phyloP scores from a whole-genome alignment of 2,888 invertebrate species.

The Synergus itoensis region DNA sequence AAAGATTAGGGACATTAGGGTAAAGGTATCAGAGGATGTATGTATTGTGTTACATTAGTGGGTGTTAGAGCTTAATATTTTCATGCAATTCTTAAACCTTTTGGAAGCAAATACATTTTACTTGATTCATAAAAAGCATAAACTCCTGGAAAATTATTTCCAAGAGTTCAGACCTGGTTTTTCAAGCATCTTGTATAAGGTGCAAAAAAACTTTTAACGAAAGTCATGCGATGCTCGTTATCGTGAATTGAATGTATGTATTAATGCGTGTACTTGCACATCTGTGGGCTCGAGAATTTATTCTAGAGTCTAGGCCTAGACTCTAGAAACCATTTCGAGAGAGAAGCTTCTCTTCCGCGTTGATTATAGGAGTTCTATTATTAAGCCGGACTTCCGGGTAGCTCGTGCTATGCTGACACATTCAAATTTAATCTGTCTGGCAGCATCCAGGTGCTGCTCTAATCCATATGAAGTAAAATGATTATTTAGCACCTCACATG shows the following conservation, averaged over 20 bases:
- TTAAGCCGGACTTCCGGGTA: slow-evolving; percentile 43
- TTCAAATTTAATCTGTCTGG: slow-evolving; percentile 37
- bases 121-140: background rate
- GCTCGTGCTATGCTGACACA: background rate
- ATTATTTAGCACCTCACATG: background rate
- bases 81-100: background rate
- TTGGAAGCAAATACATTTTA: background rate
- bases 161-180: background rate
- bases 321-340: background rate
- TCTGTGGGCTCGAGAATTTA: background rate
- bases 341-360: slow-evolving; percentile 33
- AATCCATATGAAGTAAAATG: background rate
- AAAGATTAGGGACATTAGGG: background rate
- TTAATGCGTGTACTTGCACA: background rate
- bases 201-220: background rate
- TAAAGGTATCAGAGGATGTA: background rate
- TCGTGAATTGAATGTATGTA: background rate
- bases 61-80: background rate
- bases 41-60: background rate
- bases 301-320: background rate
- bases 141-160: background rate
- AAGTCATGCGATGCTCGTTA: slow-evolving; percentile 9
- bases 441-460: slow-evolving; percentile 35
- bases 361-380: slow-evolving; percentile 35
- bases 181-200: background rate